Evolutionary conservation across 2,797 vertebrate species (phyloP).

Genomic region (Malacoraja senta): DNA sequence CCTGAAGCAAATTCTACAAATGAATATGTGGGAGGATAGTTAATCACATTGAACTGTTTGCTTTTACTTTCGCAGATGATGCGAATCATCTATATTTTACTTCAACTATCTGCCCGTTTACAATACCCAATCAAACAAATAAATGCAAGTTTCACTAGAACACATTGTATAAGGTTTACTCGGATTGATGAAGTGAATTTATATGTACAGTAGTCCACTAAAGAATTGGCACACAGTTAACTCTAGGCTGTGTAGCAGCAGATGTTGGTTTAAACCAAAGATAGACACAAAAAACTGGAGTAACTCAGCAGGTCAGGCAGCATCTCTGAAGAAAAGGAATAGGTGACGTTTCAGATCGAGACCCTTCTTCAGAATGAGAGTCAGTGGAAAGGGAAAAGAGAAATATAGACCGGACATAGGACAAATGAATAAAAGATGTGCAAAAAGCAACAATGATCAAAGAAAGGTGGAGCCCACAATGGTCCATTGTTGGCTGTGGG

Average conservation of each 20-base stretch:
- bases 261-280: too few species aligned
- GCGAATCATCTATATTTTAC: background rate
- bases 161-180: background rate
- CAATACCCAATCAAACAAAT: background rate
- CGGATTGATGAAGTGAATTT: background rate
- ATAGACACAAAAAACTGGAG: too few species aligned
- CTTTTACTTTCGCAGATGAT: background rate
- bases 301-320: too few species aligned
- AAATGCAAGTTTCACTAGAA: background rate
- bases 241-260: background rate
- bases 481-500: too few species aligned
- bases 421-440: too few species aligned
- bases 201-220: background rate
- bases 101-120: background rate
- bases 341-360: too few species aligned
- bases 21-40: background rate
- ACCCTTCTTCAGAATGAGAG: too few species aligned
- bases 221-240: background rate
- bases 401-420: too few species aligned
- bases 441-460: too few species aligned
- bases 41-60: background rate
- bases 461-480: too few species aligned
- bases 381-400: too few species aligned
- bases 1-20: constrained; percentile 66
- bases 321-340: too few species aligned